Percentiles rank a stretch among this genome's conserved stretches.
phyloP scores from a whole-genome alignment of 2,888 invertebrate genomes.

The Scotopteryx bipunctaria region DNA sequence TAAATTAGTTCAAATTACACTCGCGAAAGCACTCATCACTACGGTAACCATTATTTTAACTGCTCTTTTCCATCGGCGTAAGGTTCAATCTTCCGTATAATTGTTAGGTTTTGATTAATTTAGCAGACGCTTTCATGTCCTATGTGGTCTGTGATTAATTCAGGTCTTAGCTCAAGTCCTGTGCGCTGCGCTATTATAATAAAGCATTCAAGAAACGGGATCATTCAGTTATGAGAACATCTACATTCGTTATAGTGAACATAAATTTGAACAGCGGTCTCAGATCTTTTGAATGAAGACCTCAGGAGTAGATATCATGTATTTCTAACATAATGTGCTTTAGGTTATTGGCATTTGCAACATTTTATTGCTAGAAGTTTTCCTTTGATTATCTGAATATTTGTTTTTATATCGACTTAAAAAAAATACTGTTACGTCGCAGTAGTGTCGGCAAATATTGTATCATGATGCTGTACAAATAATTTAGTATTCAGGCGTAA shows the following conservation, averaged over 20 bases:
- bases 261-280: constrained; percentile 6
- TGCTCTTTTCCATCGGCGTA: not conserved
- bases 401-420: too few species aligned
- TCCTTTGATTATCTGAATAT: too few species aligned
- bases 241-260: constrained; percentile 11
- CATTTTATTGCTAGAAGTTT: too few species aligned
- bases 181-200: constrained; percentile 12
- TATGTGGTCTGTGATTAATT: constrained; percentile 23
- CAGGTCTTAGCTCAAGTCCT: constrained; percentile 20
- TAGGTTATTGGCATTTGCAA: too few species aligned
- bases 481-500: too few species aligned
- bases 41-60: not conserved
- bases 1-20: constrained; percentile 8
- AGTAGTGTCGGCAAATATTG: too few species aligned
- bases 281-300: not conserved
- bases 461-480: too few species aligned
- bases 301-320: not conserved
- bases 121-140: constrained; percentile 21
- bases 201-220: constrained; percentile 25
- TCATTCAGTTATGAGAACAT: constrained; percentile 22
- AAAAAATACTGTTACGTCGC: too few species aligned
- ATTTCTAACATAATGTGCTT: too few species aligned
- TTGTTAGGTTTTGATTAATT: constrained; percentile 19
- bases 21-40: constrained; percentile 3
- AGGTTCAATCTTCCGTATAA: not conserved